phyloP scores from a whole-genome alignment of 2,113 vertebrate genomes.

The Platanista minor region DNA sequence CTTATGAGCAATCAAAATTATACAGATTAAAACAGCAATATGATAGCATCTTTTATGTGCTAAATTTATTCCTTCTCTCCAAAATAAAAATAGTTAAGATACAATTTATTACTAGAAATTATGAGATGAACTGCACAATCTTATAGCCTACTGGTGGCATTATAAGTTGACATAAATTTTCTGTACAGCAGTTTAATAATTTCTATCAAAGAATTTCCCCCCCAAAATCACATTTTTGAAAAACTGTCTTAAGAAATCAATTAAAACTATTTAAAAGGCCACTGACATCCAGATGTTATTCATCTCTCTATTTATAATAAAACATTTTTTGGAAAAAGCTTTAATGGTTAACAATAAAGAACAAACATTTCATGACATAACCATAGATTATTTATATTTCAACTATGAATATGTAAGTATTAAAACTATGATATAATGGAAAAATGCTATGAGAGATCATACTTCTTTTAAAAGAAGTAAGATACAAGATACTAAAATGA shows the following conservation, averaged over 20 bases:
- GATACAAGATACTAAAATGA: neutral
- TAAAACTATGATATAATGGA: neutral
- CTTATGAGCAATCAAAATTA: neutral
- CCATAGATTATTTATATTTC: neutral
- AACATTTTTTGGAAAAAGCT: neutral
- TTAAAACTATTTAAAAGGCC: neutral
- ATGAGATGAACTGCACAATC: neutral
- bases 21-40: neutral
- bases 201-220: neutral
- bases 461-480: neutral
- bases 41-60: neutral
- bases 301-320: neutral
- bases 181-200: neutral
- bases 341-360: neutral
- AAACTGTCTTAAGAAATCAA: neutral
- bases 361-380: neutral
- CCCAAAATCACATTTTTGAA: neutral
- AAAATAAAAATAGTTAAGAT: neutral
- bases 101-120: neutral
- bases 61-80: neutral
- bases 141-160: neutral
- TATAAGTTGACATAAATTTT: neutral
- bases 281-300: neutral
- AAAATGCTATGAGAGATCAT: neutral
- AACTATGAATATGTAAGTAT: neutral